phyloP scores from a whole-genome alignment of 2,113 vertebrate genomes.

The Hucho hucho region DNA sequence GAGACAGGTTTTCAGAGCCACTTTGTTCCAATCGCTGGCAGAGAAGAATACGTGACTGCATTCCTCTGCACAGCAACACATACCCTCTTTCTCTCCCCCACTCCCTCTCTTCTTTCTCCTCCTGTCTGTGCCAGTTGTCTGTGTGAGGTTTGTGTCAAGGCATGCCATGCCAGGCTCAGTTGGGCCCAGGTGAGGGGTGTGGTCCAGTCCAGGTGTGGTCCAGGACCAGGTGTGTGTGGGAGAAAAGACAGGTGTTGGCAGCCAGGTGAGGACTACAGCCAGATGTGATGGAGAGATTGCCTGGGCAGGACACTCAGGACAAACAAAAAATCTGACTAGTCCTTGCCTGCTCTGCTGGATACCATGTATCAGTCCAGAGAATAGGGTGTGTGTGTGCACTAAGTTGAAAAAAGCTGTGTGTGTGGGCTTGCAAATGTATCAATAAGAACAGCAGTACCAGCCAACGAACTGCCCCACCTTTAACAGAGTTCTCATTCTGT shows the following conservation, averaged over 20 bases:
- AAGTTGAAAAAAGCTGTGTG: no score
- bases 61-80: not conserved
- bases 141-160: not conserved
- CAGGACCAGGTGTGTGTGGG: constrained; percentile 5
- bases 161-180: constrained; percentile 5
- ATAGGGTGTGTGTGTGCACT: no score
- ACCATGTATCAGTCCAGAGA: no score
- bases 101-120: no score
- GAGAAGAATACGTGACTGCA: not conserved
- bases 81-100: no score
- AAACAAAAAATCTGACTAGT: no score
- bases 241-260: not conserved
- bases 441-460: not conserved
- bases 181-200: not conserved
- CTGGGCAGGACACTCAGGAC: not conserved
- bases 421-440: no score
- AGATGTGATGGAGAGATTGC: not conserved
- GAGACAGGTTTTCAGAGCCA: not conserved
- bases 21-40: not conserved
- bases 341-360: no score
- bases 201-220: constrained; percentile 5
- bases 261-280: not conserved
- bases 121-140: not conserved
- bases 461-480: no score
- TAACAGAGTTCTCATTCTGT: no score